These are phyloP conservation scores for Epinotia nisella DNA, from an alignment of 2,888 invertebrate species.

Conservation along the genomic window DNA sequence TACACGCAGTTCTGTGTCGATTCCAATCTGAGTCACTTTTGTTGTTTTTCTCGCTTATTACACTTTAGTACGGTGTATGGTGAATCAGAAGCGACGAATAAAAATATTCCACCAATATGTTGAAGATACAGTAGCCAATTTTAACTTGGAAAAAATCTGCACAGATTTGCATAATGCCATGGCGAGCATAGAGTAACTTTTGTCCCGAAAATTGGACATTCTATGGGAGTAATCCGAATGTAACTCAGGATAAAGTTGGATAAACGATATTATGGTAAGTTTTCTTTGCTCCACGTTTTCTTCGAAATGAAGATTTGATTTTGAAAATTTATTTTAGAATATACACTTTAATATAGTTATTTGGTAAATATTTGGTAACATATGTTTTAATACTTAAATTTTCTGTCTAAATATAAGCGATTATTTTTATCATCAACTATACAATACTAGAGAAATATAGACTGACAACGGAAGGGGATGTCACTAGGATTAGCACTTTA, in stretches of 20 bases:
- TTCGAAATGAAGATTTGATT: not conserved
- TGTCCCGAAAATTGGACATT: conserved; percentile 13
- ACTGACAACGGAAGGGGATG: no score
- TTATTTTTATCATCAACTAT: no score
- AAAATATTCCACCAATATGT: no score
- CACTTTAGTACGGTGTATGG: no score
- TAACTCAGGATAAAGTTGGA: conserved; percentile 19
- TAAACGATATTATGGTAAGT: conserved; percentile 4
- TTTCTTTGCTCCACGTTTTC: conserved; percentile 3
- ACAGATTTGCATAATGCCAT: conserved; percentile 16
- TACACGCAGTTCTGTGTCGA: no score
- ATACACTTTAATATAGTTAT: not conserved
- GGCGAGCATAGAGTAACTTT: conserved; percentile 20
- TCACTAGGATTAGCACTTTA: no score
- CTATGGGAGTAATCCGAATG: conserved; percentile 1
- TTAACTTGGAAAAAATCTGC: conserved; percentile 9
- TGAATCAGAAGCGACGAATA: no score
- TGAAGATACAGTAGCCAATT: not conserved
- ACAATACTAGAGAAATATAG: no score
- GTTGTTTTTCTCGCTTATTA: no score
- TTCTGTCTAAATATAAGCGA: not conserved
- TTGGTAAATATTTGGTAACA: not conserved
- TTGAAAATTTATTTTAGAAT: not conserved
- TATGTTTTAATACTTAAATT: not conserved
- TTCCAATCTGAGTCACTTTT: no score